Evolutionary conservation across 2,113 vertebrate species (phyloP).

Genomic region (Ranitomeya variabilis): DNA sequence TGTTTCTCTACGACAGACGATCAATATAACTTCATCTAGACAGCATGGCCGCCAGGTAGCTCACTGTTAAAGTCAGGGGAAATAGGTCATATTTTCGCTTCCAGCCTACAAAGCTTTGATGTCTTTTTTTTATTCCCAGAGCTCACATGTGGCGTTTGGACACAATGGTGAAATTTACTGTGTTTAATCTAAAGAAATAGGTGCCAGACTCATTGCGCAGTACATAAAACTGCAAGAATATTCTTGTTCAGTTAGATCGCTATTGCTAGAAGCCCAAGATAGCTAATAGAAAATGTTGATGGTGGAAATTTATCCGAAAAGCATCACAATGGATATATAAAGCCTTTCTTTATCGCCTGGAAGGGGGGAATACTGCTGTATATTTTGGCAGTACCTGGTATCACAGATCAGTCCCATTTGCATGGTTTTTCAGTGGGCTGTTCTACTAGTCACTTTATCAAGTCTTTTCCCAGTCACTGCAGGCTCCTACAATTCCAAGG

Average conservation of each 20-base stretch:
- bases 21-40: neutral
- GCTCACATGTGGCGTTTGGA: neutral
- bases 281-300: neutral
- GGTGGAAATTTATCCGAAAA: neutral
- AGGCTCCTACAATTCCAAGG: too few relatives aligned
- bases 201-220: neutral
- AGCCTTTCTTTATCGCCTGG: too few relatives aligned
- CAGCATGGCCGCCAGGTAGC: neutral
- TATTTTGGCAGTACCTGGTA: too few relatives aligned
- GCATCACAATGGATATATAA: too few relatives aligned
- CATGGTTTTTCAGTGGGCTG: too few relatives aligned
- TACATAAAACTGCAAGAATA: neutral
- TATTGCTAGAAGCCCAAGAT: neutral
- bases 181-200: neutral
- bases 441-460: too few relatives aligned
- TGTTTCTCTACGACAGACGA: neutral
- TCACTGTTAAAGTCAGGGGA: neutral
- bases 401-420: too few relatives aligned
- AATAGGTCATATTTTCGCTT: neutral
- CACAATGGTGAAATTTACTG: neutral
- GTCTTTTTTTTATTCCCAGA: neutral
- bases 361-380: too few relatives aligned
- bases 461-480: too few relatives aligned
- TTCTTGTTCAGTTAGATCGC: neutral
- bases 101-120: neutral